These are phyloP conservation scores for Drosophila mulleri DNA, from an alignment of 2,888 invertebrate species.

Conservation along the genomic window DNA sequence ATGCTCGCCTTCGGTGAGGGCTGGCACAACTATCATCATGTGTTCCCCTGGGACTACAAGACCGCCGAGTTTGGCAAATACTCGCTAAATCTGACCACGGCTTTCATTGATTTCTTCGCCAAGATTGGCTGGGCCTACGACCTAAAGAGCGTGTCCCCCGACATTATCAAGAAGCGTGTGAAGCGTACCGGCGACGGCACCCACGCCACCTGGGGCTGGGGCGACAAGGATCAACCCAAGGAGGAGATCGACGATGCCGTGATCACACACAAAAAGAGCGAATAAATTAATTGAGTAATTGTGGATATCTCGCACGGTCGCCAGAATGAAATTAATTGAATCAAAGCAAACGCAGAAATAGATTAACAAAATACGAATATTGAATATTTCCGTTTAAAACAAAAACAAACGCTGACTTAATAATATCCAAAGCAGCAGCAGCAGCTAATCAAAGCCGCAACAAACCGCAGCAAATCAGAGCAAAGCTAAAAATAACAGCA, in stretches of 20 bases:
- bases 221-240: slow-evolving; percentile 88
- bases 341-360: slow-evolving; percentile 32
- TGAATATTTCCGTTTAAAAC: slow-evolving; percentile 47
- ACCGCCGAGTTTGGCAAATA: slow-evolving; percentile 92
- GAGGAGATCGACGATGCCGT: slow-evolving; percentile 87
- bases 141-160: slow-evolving; percentile 91
- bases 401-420: slow-evolving; percentile 35
- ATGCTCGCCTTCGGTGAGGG: slow-evolving; percentile 89
- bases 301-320: slow-evolving; percentile 7
- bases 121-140: slow-evolving; percentile 95
- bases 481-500: not conserved
- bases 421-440: slow-evolving; percentile 36
- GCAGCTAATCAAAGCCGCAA: slow-evolving; percentile 22
- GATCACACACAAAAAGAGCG: slow-evolving; percentile 87
- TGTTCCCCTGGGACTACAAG: slow-evolving; percentile 94
- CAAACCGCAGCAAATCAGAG: slow-evolving; percentile 13
- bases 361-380: slow-evolving; percentile 27
- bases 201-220: slow-evolving; percentile 93
- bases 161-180: slow-evolving; percentile 89
- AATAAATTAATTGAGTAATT: slow-evolving; percentile 82
- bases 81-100: slow-evolving; percentile 90
- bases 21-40: slow-evolving; percentile 94
- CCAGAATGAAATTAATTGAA: slow-evolving; percentile 34
- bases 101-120: slow-evolving; percentile 92
- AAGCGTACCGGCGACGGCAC: slow-evolving; percentile 91